Evolutionary conservation across 2,113 vertebrate species (phyloP).

Genomic region (Melospiza georgiana): DNA sequence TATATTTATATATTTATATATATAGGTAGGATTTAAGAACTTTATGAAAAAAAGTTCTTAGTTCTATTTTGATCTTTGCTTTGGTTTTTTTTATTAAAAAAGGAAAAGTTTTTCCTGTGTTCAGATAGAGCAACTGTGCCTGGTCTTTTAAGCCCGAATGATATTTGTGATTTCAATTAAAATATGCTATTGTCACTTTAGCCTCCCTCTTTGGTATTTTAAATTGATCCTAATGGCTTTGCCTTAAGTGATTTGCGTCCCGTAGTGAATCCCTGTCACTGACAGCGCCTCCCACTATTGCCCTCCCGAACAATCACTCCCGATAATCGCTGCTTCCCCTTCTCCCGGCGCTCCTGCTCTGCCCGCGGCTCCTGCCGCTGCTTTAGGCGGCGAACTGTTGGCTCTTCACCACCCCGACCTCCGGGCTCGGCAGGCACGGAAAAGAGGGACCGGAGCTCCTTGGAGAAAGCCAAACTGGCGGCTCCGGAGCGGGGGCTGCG

Average conservation of each 20-base stretch:
- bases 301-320: slow-evolving; percentile 53
- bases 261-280: slow-evolving; percentile 22
- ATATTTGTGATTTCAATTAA: slow-evolving; percentile 64
- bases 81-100: neutral
- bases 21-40: neutral
- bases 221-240: slow-evolving; percentile 50
- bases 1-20: slow-evolving; percentile 18
- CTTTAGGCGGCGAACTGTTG: neutral
- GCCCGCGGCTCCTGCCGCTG: slow-evolving; percentile 11
- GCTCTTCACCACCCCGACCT: slow-evolving; percentile 2
- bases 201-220: slow-evolving; percentile 33
- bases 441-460: neutral
- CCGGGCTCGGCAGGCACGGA: neutral
- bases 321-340: slow-evolving; percentile 62
- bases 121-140: neutral
- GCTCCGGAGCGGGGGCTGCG: neutral
- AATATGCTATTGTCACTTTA: slow-evolving; percentile 44
- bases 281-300: slow-evolving; percentile 31
- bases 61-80: neutral
- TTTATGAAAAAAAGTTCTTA: neutral
- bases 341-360: slow-evolving; percentile 51
- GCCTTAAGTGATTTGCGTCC: slow-evolving; percentile 14
- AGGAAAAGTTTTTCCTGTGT: neutral
- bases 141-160: neutral
- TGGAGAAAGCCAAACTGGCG: neutral